Evolutionary conservation across 53 echinoderm and acorn worm species (phyloP), one percentile per base, ranked within the genome.

Genomic region (Patiria pectinifera): DNA sequence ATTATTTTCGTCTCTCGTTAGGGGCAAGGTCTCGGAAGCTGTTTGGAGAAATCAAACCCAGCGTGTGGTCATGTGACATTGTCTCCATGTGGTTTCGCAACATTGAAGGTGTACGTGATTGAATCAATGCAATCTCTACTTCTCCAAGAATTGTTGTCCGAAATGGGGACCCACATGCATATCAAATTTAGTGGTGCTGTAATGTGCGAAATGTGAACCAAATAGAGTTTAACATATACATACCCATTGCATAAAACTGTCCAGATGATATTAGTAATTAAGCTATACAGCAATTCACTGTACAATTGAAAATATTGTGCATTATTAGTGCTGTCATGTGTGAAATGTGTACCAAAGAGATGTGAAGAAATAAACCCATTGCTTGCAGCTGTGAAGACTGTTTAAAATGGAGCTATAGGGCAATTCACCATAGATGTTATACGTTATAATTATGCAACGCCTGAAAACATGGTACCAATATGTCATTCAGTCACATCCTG

Each of bases 401-500:
- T 74, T 3, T 3, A 10, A 0, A 10, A 74, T 74, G 13, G 23
- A 18, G 19, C 10, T n/a, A 3, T 23, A 70, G 3, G 21, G 74
- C 74, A 0, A 74, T 74, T 23, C 3, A 74, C 24, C 21, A 16
- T 10, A 23, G 24, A 24, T 18, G 18, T 74, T 74, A 35, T 74
- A 10, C 24, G 6, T 5, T 23, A 74, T 22, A 22, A 74, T 23
- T 24, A 6, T n/a, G 74, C 74, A n/a, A 24, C 10, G 74, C 74
- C 74, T n/a, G 24, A 74, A 74, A 74, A 79, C 46, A 45, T 47
- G 46, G 13, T 47, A 45, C 80, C 46, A 71, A 48, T 71, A 24
- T 4, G 21, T 63, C 46, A 26, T 87, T 53, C 24, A 59, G 48
- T 62, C 63, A 18, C 79, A 89, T 78, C 84, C 84, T 84, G 35